phyloP scores from a whole-genome alignment of 2,113 vertebrate genomes.

The Python bivittatus region DNA sequence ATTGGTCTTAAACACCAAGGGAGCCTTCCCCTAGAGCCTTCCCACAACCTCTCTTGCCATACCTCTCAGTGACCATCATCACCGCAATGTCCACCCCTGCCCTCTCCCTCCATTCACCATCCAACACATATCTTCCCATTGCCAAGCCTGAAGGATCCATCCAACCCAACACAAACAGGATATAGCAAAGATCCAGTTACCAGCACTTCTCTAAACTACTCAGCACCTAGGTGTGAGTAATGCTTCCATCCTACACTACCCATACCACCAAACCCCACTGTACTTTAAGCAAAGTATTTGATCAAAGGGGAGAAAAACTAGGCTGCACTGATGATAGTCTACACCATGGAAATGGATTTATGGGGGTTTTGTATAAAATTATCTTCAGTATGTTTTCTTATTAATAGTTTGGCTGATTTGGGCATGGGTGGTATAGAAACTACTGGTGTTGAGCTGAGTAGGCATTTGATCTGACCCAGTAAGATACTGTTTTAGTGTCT shows the following conservation, averaged over 20 bases:
- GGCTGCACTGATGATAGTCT: too few relatives aligned
- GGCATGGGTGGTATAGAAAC: conserved; percentile 51
- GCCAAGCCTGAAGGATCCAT: background rate
- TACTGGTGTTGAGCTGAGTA: conserved; percentile 22
- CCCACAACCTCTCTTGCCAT: background rate
- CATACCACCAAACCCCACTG: background rate
- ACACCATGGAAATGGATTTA: conserved; percentile 42
- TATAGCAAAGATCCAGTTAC: background rate
- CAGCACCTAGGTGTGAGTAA: background rate
- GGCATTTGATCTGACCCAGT: background rate
- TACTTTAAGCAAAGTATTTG: background rate
- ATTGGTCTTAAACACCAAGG: background rate
- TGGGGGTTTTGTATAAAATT: conserved; percentile 57
- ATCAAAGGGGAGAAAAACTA: background rate
- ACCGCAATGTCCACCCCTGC: background rate
- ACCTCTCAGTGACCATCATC: background rate
- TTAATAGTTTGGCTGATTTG: conserved; percentile 59
- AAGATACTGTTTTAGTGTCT: background rate
- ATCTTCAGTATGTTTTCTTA: conserved; percentile 58
- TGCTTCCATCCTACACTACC: too few relatives aligned
- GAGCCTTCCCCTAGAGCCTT: too few relatives aligned
- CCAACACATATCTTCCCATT: background rate
- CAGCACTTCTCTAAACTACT: background rate
- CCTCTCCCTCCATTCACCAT: background rate
- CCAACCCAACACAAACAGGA: background rate